These are phyloP conservation scores for Dendrophyllia cribrosa DNA, from an alignment of 64 coral and sea anemone species.

Conservation along the genomic window DNA sequence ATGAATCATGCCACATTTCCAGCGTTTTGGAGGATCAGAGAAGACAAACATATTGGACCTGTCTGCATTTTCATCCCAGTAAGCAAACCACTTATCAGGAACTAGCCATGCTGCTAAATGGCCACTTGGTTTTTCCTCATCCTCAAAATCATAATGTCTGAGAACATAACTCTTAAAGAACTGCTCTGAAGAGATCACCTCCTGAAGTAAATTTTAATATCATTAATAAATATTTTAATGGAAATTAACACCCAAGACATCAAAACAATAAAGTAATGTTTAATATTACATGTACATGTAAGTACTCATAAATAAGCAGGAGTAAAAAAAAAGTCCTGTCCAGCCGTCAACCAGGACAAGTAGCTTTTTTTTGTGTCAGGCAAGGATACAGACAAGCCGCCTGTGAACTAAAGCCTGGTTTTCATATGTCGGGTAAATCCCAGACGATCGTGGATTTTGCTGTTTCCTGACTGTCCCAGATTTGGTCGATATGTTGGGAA, in stretches of 20 bases:
- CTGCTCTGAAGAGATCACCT: slow-evolving; percentile 15
- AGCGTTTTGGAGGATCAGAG: slow-evolving; percentile 50
- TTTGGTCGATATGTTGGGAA: too few relatives aligned
- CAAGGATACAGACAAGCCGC: too few relatives aligned
- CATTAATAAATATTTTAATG: too few relatives aligned
- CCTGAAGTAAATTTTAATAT: background rate
- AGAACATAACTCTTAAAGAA: slow-evolving; percentile 44
- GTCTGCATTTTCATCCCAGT: slow-evolving; percentile 44
- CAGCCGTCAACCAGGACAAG: too few relatives aligned
- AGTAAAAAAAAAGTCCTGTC: too few relatives aligned
- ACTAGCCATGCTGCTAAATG: slow-evolving; percentile 10
- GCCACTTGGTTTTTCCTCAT: slow-evolving; percentile 52
- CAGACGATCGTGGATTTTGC: too few relatives aligned
- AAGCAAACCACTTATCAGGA: slow-evolving; percentile 7
- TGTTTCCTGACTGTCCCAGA: too few relatives aligned
- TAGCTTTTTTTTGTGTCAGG: too few relatives aligned
- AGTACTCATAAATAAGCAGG: too few relatives aligned
- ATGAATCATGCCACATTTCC: slow-evolving; percentile 54
- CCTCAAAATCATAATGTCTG: background rate
- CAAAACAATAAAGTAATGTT: background rate
- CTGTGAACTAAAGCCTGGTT: too few relatives aligned
- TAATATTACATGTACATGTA: too few relatives aligned
- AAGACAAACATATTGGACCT: slow-evolving; percentile 31
- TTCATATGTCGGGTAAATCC: too few relatives aligned
- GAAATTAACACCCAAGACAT: background rate